Conservation (phyloP, 2,113 vertebrate genomes). For the Mus spicilegus region DNA sequence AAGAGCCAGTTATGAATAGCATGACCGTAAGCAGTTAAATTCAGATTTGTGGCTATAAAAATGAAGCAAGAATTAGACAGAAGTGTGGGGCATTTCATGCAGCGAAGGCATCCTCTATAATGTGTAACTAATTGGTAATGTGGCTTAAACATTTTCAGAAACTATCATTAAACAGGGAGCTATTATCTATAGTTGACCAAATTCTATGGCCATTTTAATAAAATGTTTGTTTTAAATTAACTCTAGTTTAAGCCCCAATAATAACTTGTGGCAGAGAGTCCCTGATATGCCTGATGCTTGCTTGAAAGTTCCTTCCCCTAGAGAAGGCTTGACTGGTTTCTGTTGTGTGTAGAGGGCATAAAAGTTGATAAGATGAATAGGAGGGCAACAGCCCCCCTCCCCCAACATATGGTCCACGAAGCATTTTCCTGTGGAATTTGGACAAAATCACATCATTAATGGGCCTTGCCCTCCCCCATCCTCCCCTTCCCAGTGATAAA, state of each 20-base stretch:
- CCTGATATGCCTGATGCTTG: not conserved
- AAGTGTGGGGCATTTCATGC: too few species aligned
- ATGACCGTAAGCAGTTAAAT: not conserved
- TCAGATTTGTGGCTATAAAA: not conserved
- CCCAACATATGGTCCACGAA: not conserved
- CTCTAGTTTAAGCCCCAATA: not conserved
- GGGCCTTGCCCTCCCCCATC: not conserved
- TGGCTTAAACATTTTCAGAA: not conserved
- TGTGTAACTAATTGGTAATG: not conserved
- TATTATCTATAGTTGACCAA: not conserved
- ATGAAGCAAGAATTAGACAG: not conserved
- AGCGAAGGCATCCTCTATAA: too few species aligned
- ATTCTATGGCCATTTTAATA: not conserved
- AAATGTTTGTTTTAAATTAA: not conserved
- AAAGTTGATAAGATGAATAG: not conserved
- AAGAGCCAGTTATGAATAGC: not conserved
- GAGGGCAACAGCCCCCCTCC: not conserved
- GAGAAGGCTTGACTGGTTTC: not conserved
- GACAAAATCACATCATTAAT: not conserved
- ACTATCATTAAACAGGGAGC: not conserved
- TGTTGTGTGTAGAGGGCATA: not conserved
- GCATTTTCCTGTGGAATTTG: not conserved
- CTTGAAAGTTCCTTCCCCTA: not conserved
- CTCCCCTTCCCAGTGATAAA: not conserved
- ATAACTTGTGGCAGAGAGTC: not conserved